phyloP scores from a whole-genome alignment of 2,113 vertebrate species.

The Lucifuga dentata region DNA sequence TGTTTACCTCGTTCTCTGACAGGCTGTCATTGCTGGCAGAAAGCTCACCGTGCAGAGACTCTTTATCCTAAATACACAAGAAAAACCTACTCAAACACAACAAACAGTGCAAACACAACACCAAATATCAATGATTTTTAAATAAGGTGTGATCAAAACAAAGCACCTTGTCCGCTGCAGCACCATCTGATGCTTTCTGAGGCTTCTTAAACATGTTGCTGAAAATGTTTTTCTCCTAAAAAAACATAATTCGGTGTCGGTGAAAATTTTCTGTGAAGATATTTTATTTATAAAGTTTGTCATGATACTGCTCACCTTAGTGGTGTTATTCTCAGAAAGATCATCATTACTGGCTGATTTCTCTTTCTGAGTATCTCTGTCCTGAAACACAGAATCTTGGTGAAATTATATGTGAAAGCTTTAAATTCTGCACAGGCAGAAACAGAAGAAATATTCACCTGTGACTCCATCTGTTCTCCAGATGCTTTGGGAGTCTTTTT shows the following conservation, averaged over 20 bases:
- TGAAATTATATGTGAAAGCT: rapidly evolving
- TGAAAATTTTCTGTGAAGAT: not conserved
- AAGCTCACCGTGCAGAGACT: not conserved
- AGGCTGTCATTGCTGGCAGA: slow-evolving; percentile 11
- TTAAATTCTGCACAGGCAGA: not conserved
- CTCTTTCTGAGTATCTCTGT: slow-evolving; percentile 42
- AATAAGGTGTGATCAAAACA: rapidly evolving
- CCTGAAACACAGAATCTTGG: slow-evolving; percentile 56
- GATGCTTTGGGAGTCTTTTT: slow-evolving; percentile 58
- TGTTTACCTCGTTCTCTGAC: slow-evolving; percentile 2
- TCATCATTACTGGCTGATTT: slow-evolving; percentile 47
- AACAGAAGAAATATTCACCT: slow-evolving; percentile 23
- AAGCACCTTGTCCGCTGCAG: slow-evolving; percentile 47
- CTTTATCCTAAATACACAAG: not conserved
- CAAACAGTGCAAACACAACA: too few species aligned
- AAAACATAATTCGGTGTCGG: not conserved
- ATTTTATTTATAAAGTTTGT: rapidly evolving
- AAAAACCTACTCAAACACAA: too few species aligned
- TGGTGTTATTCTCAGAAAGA: slow-evolving; percentile 37
- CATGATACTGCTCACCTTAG: slow-evolving; percentile 44
- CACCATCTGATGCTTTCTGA: slow-evolving; percentile 50
- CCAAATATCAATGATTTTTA: too few species aligned
- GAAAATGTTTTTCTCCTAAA: slow-evolving; percentile 72
- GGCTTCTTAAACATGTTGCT: slow-evolving; percentile 68
- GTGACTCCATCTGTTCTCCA: slow-evolving; percentile 29